Conservation (phyloP, 2,888 invertebrate genomes). For the Clostera curtula region DNA sequence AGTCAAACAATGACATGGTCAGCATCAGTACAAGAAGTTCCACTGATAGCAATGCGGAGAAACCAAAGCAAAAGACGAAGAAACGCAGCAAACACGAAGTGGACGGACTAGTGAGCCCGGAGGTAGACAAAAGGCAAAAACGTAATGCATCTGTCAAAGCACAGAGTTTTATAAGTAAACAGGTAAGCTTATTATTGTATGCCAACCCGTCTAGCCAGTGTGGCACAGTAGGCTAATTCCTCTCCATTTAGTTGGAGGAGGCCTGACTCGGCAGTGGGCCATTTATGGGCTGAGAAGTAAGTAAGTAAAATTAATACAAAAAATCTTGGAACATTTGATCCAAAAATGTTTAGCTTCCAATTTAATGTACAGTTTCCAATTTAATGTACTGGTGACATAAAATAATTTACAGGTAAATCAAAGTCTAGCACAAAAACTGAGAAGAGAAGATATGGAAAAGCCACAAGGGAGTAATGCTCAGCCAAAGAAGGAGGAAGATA, state of each 20-base stretch:
- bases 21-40: constrained; percentile 19
- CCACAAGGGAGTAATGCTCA: constrained; percentile 15
- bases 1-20: constrained; percentile 17
- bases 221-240: too few species aligned
- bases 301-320: neutral
- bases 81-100: constrained; percentile 62
- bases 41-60: constrained; percentile 25
- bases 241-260: too few species aligned
- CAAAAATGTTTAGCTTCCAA: too few species aligned
- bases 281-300: too few species aligned
- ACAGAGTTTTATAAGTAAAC: constrained; percentile 57
- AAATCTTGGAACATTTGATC: too few species aligned
- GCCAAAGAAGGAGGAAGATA: constrained; percentile 37
- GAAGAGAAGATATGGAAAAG: constrained; percentile 45
- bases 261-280: too few species aligned
- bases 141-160: constrained; percentile 62
- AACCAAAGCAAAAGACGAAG: constrained; percentile 31
- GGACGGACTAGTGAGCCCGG: constrained; percentile 53
- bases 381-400: too few species aligned
- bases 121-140: constrained; percentile 56
- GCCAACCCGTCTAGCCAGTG: neutral
- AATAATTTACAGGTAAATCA: constrained; percentile 57
- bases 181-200: constrained; percentile 30
- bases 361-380: too few species aligned
- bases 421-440: constrained; percentile 48